Conservation (phyloP, 2,113 vertebrate species). For the Rhea americana region DNA sequence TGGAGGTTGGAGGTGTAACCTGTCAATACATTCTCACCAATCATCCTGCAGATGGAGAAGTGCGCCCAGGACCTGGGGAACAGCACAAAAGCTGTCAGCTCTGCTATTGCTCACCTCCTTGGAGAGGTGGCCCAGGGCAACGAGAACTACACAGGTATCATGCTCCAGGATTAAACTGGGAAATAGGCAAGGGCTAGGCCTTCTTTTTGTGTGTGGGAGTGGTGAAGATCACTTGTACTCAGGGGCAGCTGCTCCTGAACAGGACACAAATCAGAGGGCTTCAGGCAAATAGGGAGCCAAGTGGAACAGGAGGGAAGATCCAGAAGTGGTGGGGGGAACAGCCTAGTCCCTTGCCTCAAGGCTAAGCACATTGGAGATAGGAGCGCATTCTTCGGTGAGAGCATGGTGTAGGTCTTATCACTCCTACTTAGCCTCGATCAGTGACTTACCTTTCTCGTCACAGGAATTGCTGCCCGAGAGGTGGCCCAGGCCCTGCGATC, state of each 20-base stretch:
- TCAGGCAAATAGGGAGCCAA: not conserved
- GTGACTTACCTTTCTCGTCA: not conserved
- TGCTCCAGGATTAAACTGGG: accelerated
- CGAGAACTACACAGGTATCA: conserved; percentile 94
- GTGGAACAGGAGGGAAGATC: not conserved
- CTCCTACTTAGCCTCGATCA: too few species aligned
- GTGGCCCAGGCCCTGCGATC: conserved; percentile 92
- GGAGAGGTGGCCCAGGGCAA: conserved; percentile 96
- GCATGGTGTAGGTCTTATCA: too few species aligned
- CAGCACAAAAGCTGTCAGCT: conserved; percentile 94
- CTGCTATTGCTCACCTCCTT: conserved; percentile 90
- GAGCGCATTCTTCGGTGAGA: not conserved
- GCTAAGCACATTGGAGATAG: not conserved
- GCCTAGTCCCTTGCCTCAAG: not conserved
- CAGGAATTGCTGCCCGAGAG: conserved; percentile 94
- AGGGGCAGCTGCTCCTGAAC: not conserved
- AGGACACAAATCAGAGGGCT: not conserved
- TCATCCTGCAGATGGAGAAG: conserved; percentile 86
- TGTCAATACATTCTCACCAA: not conserved
- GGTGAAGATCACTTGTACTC: not conserved
- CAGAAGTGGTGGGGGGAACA: not conserved
- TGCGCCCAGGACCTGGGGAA: conserved; percentile 93
- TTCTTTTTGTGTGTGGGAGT: not conserved
- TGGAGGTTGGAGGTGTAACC: not conserved
- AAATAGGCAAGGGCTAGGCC: accelerated